Percentiles rank a stretch among this genome's conserved stretches.
These are phyloP conservation scores for Drosophila orosa DNA, from an alignment of 1,140 invertebrate genomes.

Conservation along the genomic window DNA sequence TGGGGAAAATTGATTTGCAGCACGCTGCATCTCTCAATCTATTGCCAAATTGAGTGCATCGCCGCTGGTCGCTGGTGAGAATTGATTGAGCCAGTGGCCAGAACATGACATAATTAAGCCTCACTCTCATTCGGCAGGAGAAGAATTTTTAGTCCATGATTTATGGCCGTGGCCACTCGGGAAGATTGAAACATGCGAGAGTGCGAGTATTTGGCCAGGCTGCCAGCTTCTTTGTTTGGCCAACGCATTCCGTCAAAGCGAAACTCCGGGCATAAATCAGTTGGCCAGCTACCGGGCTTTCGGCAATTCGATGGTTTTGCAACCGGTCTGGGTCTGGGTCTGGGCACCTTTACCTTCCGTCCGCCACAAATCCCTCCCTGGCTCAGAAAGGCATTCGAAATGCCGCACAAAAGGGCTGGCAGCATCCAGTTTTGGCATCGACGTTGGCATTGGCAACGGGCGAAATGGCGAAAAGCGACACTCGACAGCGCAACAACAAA, in stretches of 20 bases:
- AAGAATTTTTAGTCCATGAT: constrained; percentile 31
- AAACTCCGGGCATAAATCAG: constrained; percentile 65
- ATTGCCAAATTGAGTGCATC: constrained; percentile 36
- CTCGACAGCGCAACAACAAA: constrained; percentile 18
- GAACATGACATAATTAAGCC: constrained; percentile 66
- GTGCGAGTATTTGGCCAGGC: constrained; percentile 33
- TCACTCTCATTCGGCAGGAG: neutral
- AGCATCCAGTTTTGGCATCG: constrained; percentile 22
- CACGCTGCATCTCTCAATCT: constrained; percentile 59
- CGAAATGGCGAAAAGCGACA: constrained; percentile 3
- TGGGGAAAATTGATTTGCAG: constrained; percentile 66
- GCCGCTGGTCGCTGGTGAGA: constrained; percentile 44
- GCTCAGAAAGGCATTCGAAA: constrained; percentile 17
- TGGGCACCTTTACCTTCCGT: neutral
- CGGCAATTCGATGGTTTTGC: constrained; percentile 20
- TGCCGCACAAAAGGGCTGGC: constrained; percentile 41
- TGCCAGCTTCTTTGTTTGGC: constrained; percentile 40
- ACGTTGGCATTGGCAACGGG: constrained; percentile 38
- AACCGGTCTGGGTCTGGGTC: constrained; percentile 24
- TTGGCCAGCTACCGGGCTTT: constrained; percentile 65
- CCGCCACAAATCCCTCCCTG: neutral
- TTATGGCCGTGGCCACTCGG: constrained; percentile 23
- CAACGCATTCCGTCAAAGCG: constrained; percentile 33
- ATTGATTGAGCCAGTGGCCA: constrained; percentile 49
- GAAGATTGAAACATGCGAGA: constrained; percentile 30